Evolutionary conservation across 2,888 invertebrate genomes (phyloP).

Genomic region (Temnothorax ravouxi): DNA sequence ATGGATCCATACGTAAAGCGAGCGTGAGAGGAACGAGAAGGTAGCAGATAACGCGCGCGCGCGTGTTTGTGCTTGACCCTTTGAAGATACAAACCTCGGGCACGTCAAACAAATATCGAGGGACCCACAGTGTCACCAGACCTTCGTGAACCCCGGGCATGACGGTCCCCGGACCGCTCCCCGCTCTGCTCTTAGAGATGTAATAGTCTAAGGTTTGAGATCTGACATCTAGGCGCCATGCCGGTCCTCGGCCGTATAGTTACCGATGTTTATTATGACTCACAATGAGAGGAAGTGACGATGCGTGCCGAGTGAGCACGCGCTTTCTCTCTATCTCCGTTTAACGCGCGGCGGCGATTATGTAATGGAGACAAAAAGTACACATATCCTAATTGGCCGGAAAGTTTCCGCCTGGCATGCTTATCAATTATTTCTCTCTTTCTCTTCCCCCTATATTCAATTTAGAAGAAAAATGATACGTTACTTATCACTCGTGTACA

Average conservation of each 20-base stretch:
- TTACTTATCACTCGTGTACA: background rate
- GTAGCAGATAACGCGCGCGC: conserved; percentile 53
- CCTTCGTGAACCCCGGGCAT: conserved; percentile 67
- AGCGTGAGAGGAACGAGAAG: conserved; percentile 43
- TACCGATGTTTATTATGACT: conserved; percentile 50
- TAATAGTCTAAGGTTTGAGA: conserved; percentile 71
- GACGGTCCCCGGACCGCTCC: conserved; percentile 69
- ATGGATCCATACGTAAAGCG: conserved; percentile 77
- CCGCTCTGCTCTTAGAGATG: conserved; percentile 48
- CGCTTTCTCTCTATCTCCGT: background rate
- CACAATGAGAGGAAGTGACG: conserved; percentile 55
- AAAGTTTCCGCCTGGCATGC: background rate
- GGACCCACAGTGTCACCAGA: conserved; percentile 16
- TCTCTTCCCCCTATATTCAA: background rate
- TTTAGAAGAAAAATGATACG: background rate
- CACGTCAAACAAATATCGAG: conserved; percentile 75
- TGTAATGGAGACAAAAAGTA: background rate
- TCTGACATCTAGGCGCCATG: conserved; percentile 68
- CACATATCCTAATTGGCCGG: conserved; percentile 22
- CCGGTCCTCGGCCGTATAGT: conserved; percentile 23
- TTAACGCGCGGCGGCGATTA: background rate
- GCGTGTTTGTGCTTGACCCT: conserved; percentile 74
- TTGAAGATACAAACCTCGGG: conserved; percentile 79
- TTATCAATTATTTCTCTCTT: conserved; percentile 7
- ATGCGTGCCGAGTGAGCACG: conserved; percentile 53